Evolutionary conservation across 2,797 vertebrate genomes (phyloP), one percentile per base, ranked within the genome.

Genomic region (Galaxias olidus): DNA sequence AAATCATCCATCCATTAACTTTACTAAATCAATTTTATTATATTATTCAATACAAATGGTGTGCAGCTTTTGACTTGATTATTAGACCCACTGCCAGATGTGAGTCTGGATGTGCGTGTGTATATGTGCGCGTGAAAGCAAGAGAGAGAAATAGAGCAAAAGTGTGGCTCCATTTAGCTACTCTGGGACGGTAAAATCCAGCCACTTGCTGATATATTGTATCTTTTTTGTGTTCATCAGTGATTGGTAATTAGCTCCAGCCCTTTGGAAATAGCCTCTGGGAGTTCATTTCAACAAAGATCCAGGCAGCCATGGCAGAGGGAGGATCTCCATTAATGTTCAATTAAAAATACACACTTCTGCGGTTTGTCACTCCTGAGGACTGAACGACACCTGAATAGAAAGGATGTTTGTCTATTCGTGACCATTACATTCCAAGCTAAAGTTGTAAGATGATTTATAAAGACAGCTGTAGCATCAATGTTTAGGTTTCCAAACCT

Each of bases 161-260:
- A 30, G 30, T 8, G 30, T 41, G 71, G 65, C 69, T 72, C 54
- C 57, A 58, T 67, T 18, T 30, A 61, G 68, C 49, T 76, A 58
- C 72, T 59, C 4, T 48, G 66, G 66, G 69, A 77, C 53, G 52
- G 58, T 49, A 59, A 20, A 70, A 55, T 65, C 60, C 50, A 43
- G 46, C 66, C 8, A 68, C 59, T 73, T 71, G 67, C 68, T 66
- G 61, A 42, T 48, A 59, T 54, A 3, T 59, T 73, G 61, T 45
- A 14, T 19, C 57, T 52, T 66, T 72, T 64, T 62, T 72, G 54
- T 72, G 65, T 72, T 71, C 69, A 56, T 76, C 65, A 55, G 73
- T 56, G 50, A 66, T 30, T 65, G 63, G 44, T 85, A 85, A 86
- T 86, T 77, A 78, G 66, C 71, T 69, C 61, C 15, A 68, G 60